Evolutionary conservation across 2,797 vertebrate species (phyloP), one percentile per base, ranked within the genome.

Genomic region (Gastrophryne carolinensis): DNA sequence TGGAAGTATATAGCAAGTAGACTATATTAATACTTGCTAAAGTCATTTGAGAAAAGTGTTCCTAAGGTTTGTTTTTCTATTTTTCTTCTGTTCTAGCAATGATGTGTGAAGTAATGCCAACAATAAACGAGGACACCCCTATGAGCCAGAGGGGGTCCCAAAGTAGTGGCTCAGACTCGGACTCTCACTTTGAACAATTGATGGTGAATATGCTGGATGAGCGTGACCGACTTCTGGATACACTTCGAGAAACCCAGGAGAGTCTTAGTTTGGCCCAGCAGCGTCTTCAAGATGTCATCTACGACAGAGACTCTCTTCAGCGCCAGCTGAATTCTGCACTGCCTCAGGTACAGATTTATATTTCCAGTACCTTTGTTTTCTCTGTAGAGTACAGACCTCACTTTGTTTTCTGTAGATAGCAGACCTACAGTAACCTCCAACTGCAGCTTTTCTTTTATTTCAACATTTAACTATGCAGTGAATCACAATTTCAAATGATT

Each of bases 181-280:
- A 99, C 90, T 96, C 96, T 35, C 96, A 98, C 86, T 99, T 99
- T 78, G 98, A 99, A 88, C 97, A 98, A 89, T 90, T 99, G 86
- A 99, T 99, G 97, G 98, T 99, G 81, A 98, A 98, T 86, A 99
- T 99, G 98, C 91, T 99, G 82, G 98, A 99, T 79, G 98, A 99
- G 89, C 87, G 98, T 72, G 98, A 99, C 81, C 96, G 96, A 78
- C 94, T 99, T 75, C 90, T 99, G 78, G 98, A 99, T 79, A 98
- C 97, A 23, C 92, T 98, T 76, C 91, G 96, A 66, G 97, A 98
- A 87, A 98, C 96, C 2, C 97, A 98, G 86, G 97, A 98, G 88
- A 98, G 95, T 85, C 93, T 98, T 39, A 94, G 92, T 1, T 87
- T 98, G 50, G 90, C 98, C 57, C 97, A 99, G 89, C 94, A 96